Evolutionary conservation across 2,888 invertebrate species (phyloP), one percentile per base, ranked within the genome.

Genomic region (Drosophila cracens): DNA sequence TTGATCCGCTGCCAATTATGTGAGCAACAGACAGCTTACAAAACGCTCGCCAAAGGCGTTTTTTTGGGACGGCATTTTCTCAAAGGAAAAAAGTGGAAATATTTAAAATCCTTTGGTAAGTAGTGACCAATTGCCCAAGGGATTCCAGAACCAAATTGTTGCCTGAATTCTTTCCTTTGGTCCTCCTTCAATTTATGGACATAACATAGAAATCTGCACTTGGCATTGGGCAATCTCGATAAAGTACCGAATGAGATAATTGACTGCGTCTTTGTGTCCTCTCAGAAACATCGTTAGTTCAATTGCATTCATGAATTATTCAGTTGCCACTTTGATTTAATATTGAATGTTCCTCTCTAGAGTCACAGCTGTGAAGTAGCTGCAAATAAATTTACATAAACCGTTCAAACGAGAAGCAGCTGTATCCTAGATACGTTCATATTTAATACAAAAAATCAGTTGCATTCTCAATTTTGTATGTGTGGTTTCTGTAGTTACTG

Each of bases 1-100:
- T 70, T 75, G 79, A 80, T 71, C 66, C 69, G 66, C 49, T 57
- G 75, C 79, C 80, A 80, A 76, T 82, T 79, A 76, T 68, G 68
- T 64, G 68, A 68, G 54, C 63, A 63, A 54, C 70, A 79, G 56
- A 58, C 82, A 57, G 70, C 61, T 79, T 68, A 72, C 53, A 72
- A 57, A 71, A 67, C 56, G 66, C 56, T 62, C 40, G 82, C 70
- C 71, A 68, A 66, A 43, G 56, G 34, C 53, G 56, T 31, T 54
- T 68, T 62, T 57, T n/a, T n/a, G n/a, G n/a, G n/a, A n/a, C n/a
- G 52, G 46, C 54, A 62, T 60, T 76, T 80, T 43, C 54, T 43
- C 56, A 40, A 25, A 54, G 72, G 56, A 51, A 51, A 58, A 46
- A 36, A 59, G 62, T 27, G 27, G 40, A 48, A 67, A 48, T 54